phyloP scores from a whole-genome alignment of 2,113 vertebrate genomes.

The Eonycteris spelaea region DNA sequence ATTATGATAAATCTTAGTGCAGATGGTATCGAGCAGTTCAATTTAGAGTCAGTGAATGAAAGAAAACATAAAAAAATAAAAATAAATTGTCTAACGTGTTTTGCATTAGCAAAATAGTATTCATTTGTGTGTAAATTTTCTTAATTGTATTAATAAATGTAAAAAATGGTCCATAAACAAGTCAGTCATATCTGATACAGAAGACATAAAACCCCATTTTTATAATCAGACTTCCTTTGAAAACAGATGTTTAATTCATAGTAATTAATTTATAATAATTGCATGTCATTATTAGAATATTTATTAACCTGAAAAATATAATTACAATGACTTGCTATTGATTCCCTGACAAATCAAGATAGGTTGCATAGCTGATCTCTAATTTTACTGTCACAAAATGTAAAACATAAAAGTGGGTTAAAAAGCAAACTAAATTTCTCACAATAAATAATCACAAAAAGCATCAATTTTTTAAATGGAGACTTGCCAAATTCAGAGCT shows the following conservation, averaged over 20 bases:
- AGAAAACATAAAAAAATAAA: neutral
- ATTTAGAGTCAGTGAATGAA: neutral
- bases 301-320: neutral
- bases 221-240: neutral
- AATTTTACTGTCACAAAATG: neutral
- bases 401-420: neutral
- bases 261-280: constrained; percentile 58
- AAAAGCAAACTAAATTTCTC: neutral
- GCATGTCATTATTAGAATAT: neutral
- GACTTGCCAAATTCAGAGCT: neutral
- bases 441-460: neutral
- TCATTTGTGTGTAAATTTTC: constrained; percentile 24
- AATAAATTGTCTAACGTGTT: neutral
- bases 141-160: constrained; percentile 34
- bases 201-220: neutral
- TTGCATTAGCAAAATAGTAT: neutral
- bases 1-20: neutral
- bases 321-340: neutral
- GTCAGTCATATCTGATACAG: neutral
- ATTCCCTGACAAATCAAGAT: constrained; percentile 52
- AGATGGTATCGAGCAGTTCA: neutral
- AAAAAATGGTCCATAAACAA: constrained; percentile 27
- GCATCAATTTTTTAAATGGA: neutral
- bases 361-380: neutral
- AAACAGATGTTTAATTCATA: constrained; percentile 58